Conservation (phyloP, 1,140 invertebrate genomes). For the Acromyrmex charruanus region DNA sequence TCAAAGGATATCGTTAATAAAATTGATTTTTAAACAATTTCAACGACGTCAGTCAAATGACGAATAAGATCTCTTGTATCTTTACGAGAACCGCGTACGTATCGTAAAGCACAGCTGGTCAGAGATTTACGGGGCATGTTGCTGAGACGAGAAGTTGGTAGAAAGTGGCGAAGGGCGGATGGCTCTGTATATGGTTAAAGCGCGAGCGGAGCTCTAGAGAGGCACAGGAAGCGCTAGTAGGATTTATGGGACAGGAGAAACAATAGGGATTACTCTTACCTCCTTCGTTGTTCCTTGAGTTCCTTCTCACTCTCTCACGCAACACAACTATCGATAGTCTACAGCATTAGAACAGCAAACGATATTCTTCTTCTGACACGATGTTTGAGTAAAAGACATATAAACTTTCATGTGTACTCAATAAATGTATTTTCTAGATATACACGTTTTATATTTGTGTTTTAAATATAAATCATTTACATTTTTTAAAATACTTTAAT, state of each 20-base stretch:
- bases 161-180: neutral
- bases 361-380: neutral
- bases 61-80: constrained; percentile 69
- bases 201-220: constrained; percentile 58
- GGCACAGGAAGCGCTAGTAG: constrained; percentile 68
- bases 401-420: neutral
- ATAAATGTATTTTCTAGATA: neutral
- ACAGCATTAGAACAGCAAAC: constrained; percentile 15
- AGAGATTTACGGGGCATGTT: constrained; percentile 79
- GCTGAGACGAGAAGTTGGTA: constrained; percentile 52
- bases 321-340: constrained; percentile 24
- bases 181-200: constrained; percentile 66
- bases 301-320: constrained; percentile 8
- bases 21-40: constrained; percentile 53
- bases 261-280: constrained; percentile 81
- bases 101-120: constrained; percentile 80
- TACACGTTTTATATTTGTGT: neutral
- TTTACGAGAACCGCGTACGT: constrained; percentile 67
- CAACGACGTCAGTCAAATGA: constrained; percentile 41
- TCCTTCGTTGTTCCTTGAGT: constrained; percentile 36
- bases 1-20: neutral
- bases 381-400: constrained; percentile 21
- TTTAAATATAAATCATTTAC: neutral
- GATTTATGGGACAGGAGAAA: constrained; percentile 80
- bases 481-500: neutral